Evolutionary conservation across 2,888 invertebrate species (phyloP).

Genomic region (Pomacea canaliculata): DNA sequence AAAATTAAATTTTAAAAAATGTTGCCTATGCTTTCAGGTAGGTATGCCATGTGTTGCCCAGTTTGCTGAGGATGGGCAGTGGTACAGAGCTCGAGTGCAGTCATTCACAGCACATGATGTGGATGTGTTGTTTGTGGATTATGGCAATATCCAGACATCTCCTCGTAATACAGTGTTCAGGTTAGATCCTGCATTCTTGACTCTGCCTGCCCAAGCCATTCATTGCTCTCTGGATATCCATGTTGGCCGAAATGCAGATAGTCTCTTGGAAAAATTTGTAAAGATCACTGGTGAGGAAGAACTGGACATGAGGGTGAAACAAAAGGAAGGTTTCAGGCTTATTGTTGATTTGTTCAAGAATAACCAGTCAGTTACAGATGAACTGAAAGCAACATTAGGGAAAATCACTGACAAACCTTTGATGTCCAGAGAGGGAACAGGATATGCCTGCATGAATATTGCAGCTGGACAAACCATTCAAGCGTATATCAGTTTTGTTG

Average conservation of each 20-base stretch:
- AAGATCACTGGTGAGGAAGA: slow-evolving; percentile 27
- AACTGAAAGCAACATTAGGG: slow-evolving; percentile 13
- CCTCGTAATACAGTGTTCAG: slow-evolving; percentile 32
- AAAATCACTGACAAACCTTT: not conserved
- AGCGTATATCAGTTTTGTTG: slow-evolving; percentile 48
- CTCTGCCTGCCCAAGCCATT: slow-evolving; percentile 44
- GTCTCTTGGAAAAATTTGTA: slow-evolving; percentile 33
- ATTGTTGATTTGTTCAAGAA: slow-evolving; percentile 26
- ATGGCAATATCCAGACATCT: slow-evolving; percentile 59
- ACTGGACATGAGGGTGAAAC: slow-evolving; percentile 15
- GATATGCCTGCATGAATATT: slow-evolving; percentile 13
- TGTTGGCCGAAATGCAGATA: slow-evolving; percentile 11
- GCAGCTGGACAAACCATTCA: slow-evolving; percentile 25
- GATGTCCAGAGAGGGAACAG: not conserved
- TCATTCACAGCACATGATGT: slow-evolving; percentile 31
- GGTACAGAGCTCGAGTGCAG: slow-evolving; percentile 55
- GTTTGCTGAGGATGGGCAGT: slow-evolving; percentile 53
- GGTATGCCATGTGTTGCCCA: slow-evolving; percentile 37
- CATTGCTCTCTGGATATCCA: slow-evolving; percentile 46
- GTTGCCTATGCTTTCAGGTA: slow-evolving; percentile 7
- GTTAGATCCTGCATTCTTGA: slow-evolving; percentile 38
- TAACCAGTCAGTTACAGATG: slow-evolving; percentile 20
- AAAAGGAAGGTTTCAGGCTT: slow-evolving; percentile 11
- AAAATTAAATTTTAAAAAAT: too few species aligned
- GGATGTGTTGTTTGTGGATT: slow-evolving; percentile 55